phyloP scores from a whole-genome alignment of 2,888 invertebrate species.

The Mythimna loreyi region DNA sequence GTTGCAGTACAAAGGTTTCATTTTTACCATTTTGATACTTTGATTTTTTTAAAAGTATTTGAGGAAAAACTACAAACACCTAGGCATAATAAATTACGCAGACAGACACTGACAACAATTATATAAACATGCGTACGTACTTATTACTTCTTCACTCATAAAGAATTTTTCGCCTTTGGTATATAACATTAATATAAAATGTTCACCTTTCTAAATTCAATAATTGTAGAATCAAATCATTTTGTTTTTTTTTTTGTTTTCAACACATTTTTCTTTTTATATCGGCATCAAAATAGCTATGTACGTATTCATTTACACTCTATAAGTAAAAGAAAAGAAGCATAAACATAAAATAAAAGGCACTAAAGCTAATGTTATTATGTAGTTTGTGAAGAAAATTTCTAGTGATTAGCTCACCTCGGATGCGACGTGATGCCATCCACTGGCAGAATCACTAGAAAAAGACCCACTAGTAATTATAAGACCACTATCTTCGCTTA shows the following conservation, averaged over 20 bases:
- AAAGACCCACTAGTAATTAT: constrained; percentile 94
- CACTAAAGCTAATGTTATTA: not conserved
- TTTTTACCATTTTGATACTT: not conserved
- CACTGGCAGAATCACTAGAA: constrained; percentile 94
- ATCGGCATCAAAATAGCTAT: constrained; percentile 2
- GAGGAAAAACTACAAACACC: not conserved
- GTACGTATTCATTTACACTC: not conserved
- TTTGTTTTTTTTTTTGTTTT: constrained; percentile 18
- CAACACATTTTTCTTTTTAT: constrained; percentile 7
- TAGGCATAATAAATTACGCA: constrained; percentile 17
- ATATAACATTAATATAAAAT: not conserved
- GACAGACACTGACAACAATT: constrained; percentile 30
- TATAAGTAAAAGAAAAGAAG: not conserved
- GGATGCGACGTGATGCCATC: constrained; percentile 92
- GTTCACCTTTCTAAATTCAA: not conserved
- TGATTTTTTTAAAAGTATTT: not conserved
- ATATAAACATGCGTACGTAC: constrained; percentile 10
- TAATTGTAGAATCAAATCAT: not conserved
- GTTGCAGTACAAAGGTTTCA: too few species aligned
- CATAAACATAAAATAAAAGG: constrained; percentile 4
- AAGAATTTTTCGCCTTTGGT: not conserved
- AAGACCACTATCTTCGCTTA: constrained; percentile 95
- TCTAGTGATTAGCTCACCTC: constrained; percentile 88
- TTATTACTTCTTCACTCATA: not conserved
- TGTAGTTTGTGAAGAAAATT: constrained; percentile 18